These are phyloP conservation scores for Ganaspis sp. DNA, from an alignment of 1,140 invertebrate genomes.

Conservation along the genomic window DNA sequence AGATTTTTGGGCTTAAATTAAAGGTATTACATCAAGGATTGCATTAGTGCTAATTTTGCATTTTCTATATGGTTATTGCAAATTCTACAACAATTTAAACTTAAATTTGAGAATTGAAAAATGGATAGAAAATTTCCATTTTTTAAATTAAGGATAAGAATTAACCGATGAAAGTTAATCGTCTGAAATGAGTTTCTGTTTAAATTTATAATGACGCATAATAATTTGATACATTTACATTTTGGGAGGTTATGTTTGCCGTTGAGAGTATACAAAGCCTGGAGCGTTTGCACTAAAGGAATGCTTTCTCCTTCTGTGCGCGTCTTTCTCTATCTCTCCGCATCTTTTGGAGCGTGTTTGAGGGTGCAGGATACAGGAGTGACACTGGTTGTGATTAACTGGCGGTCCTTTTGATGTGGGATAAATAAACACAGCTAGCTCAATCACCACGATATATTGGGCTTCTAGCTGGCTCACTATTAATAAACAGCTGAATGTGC, in stretches of 20 bases:
- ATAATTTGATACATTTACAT: background rate
- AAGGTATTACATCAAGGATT: too few species aligned
- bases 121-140: too few species aligned
- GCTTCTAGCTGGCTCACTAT: background rate
- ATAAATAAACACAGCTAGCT: slow-evolving; percentile 23
- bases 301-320: background rate
- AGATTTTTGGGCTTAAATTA: too few species aligned
- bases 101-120: too few species aligned
- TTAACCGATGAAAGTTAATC: too few species aligned
- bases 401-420: slow-evolving; percentile 29
- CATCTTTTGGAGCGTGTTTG: background rate
- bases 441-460: slow-evolving; percentile 25
- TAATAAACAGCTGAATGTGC: slow-evolving; percentile 12
- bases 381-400: slow-evolving; percentile 22
- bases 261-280: background rate
- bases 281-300: background rate
- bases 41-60: too few species aligned
- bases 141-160: too few species aligned
- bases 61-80: too few species aligned
- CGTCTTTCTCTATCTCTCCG: background rate
- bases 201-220: background rate
- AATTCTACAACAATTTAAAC: too few species aligned
- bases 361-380: slow-evolving; percentile 3
- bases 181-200: background rate
- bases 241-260: background rate